Evolutionary conservation across 1,140 invertebrate genomes (phyloP).

Genomic region (Whitmania pigra): DNA sequence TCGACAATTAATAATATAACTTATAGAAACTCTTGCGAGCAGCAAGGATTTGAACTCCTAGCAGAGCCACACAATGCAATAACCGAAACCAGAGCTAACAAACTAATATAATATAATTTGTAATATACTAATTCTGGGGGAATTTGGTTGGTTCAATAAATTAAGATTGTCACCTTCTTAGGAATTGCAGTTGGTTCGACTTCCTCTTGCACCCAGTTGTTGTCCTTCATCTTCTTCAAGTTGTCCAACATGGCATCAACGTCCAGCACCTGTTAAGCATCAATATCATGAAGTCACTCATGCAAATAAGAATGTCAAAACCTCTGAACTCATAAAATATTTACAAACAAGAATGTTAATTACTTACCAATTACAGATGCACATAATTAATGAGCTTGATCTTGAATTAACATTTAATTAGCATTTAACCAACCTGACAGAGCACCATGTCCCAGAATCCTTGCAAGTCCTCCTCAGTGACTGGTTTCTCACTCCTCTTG

Average conservation of each 20-base stretch:
- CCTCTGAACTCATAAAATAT: no score
- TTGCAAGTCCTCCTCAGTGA: constrained; percentile 54
- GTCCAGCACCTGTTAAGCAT: constrained; percentile 35
- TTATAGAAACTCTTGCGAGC: no score
- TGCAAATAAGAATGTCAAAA: no score
- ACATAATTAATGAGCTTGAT: not conserved
- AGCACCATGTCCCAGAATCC: constrained; percentile 66
- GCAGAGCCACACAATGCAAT: no score
- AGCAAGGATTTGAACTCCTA: no score
- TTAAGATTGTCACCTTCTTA: not conserved
- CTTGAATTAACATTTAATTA: not conserved
- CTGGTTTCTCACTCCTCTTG: constrained; percentile 48
- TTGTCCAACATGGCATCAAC: constrained; percentile 35
- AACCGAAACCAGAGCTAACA: no score
- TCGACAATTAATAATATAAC: no score
- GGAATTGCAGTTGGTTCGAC: constrained; percentile 3
- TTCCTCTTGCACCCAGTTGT: constrained; percentile 32
- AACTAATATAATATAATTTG: no score
- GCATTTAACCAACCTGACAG: constrained; percentile 49
- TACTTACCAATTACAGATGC: not conserved
- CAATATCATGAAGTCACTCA: not conserved
- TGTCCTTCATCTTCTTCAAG: constrained; percentile 30
- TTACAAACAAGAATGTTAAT: no score
- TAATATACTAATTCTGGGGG: no score
- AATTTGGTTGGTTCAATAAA: no score